A percentile compares a stretch with the other conserved stretches of the same genome.
phyloP scores from a whole-genome alignment of 1,140 invertebrate species.

The Hyles vespertilio region DNA sequence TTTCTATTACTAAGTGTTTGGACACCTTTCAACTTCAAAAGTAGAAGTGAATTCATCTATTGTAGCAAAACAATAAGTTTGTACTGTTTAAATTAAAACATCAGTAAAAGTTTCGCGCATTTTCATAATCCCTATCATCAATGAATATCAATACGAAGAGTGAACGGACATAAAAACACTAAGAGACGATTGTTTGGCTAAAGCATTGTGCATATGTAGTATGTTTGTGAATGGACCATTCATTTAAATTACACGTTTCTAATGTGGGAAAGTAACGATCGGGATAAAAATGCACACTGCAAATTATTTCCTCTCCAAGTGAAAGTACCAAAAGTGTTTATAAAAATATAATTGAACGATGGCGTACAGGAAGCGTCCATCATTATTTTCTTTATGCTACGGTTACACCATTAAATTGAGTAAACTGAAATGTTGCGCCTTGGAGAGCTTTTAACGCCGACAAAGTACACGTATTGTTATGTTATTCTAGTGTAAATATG shows the following conservation, averaged over 20 bases:
- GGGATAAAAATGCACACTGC: conserved; percentile 54
- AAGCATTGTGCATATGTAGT: conserved; percentile 41
- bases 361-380: conserved; percentile 24
- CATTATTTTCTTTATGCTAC: conserved; percentile 13
- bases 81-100: conserved; percentile 25
- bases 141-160: conserved; percentile 42
- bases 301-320: conserved; percentile 53
- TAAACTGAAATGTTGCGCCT: conserved; percentile 17
- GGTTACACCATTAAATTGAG: conserved; percentile 23
- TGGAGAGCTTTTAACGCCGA: conserved; percentile 36
- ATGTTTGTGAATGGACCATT: conserved; percentile 53
- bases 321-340: conserved; percentile 50
- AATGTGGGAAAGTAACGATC: conserved; percentile 60
- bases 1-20: no score
- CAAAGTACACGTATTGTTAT: conserved; percentile 39
- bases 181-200: conserved; percentile 53
- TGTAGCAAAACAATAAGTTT: conserved; percentile 40
- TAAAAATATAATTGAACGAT: conserved; percentile 4
- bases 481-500: conserved; percentile 53
- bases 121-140: conserved; percentile 59
- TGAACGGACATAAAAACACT: conserved; percentile 40
- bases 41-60: conserved; percentile 16
- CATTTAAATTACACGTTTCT: conserved; percentile 66
- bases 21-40: no score
- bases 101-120: conserved; percentile 62